These are phyloP conservation scores for Penaeus japonicus DNA, from an alignment of 1,140 invertebrate genomes.

Conservation along the genomic window DNA sequence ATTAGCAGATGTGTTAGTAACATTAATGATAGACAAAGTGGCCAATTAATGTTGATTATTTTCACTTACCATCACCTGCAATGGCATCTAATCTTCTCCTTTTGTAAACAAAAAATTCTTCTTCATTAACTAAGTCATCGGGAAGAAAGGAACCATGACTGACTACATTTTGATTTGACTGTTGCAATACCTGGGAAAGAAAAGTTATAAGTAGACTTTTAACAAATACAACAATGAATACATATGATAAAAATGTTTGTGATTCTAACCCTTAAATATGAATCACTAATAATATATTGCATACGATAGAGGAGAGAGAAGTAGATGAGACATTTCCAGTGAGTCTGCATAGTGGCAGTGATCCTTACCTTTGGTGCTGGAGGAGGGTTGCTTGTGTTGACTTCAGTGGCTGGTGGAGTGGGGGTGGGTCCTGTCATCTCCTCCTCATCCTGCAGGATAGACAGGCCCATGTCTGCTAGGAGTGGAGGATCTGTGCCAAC, in stretches of 20 bases:
- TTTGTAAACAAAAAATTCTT: slow-evolving; percentile 49
- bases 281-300: no score
- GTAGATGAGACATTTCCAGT: not conserved
- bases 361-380: not conserved
- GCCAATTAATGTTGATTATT: no score
- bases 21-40: no score
- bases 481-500: slow-evolving; percentile 40
- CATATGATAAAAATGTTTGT: not conserved
- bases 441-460: slow-evolving; percentile 37
- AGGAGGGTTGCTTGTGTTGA: not conserved
- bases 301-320: no score
- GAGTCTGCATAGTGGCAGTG: not conserved
- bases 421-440: not conserved
- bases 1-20: no score
- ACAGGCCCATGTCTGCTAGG: slow-evolving; percentile 42
- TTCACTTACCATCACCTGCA: slow-evolving; percentile 35
- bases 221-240: not conserved
- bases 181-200: slow-evolving; percentile 35
- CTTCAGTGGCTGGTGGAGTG: not conserved
- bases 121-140: slow-evolving; percentile 11
- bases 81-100: slow-evolving; percentile 34
- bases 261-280: no score
- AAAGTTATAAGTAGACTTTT: no score
- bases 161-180: slow-evolving; percentile 21
- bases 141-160: slow-evolving; percentile 14